phyloP scores from a whole-genome alignment of 2,797 vertebrate genomes.

The Pangasius krempfi region DNA sequence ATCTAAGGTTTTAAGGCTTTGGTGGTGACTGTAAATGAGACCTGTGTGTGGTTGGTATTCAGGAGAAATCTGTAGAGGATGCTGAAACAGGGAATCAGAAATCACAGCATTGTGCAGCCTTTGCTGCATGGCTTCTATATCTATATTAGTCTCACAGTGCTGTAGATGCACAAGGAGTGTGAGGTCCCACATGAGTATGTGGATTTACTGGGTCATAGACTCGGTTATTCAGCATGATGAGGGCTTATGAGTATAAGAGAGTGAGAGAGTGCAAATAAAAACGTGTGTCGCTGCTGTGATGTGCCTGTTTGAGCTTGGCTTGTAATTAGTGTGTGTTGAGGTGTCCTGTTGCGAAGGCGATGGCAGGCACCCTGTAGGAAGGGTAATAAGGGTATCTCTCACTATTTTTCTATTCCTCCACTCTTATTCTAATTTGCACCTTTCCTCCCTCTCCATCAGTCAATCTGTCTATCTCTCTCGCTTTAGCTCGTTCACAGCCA shows the following conservation, averaged over 20 bases:
- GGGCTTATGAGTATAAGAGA: slow-evolving; percentile 8
- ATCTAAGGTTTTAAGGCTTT: slow-evolving; percentile 12
- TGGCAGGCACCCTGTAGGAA: slow-evolving; percentile 49
- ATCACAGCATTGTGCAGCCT: slow-evolving; percentile 30
- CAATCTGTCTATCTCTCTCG: background rate
- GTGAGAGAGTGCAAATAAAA: slow-evolving; percentile 26
- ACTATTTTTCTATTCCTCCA: slow-evolving; percentile 23
- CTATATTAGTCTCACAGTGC: slow-evolving; percentile 35
- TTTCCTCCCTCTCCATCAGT: slow-evolving; percentile 12
- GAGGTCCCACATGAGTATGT: slow-evolving; percentile 9
- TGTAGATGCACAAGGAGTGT: slow-evolving; percentile 42
- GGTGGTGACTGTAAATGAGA: slow-evolving; percentile 32
- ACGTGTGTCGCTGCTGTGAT: slow-evolving; percentile 19
- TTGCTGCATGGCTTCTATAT: background rate
- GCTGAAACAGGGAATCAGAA: slow-evolving; percentile 13
- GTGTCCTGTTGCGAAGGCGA: slow-evolving; percentile 50
- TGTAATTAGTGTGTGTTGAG: slow-evolving; percentile 50
- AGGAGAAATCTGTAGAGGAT: slow-evolving; percentile 24
- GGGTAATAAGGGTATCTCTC: slow-evolving; percentile 43
- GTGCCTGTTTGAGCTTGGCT: slow-evolving; percentile 30
- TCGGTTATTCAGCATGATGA: slow-evolving; percentile 2
- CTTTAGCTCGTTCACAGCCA: background rate
- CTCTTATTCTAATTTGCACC: slow-evolving; percentile 30
- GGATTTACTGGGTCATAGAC: slow-evolving; percentile 44
- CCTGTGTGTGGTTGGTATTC: slow-evolving; percentile 28